Base-by-base conservation (phyloP, 2,797 vertebrate species). In the Syndactyla subalaris region DNA sequence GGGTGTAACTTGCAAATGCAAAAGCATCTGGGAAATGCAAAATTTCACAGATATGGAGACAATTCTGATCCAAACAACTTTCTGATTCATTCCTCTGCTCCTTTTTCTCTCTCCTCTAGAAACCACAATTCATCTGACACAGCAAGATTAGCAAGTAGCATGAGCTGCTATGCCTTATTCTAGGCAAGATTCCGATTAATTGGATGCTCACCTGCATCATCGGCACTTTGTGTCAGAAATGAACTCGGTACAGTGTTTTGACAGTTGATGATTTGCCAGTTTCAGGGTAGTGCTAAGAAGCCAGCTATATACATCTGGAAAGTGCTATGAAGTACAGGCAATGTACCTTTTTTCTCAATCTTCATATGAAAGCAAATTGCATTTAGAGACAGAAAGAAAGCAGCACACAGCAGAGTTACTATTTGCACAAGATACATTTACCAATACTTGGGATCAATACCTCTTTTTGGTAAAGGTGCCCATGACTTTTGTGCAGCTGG, bases 381-480 rank as follows among this genome's bases (percentile, higher is more conserved):
- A 12, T n/a, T 86, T 11, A 79, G 73, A 73, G 52, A 22, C 49
- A 67, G 73, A 59, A 46, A 67, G 62, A 4, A 92, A 87, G 83
- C 27, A 58, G 55, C 41, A 68, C 8, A 3, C 1, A 79, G 22
- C 67, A 63, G 52, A 74, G 32, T 29, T 78, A 61, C 14, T 63
- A 49, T n/a, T 17, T 51, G 49, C 74, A 75, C 46, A 79, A 79
- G 46, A 62, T 32, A 41, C 3, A 11, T 43, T 74, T 65, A 41
- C 27, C 76, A 19, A 38, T 34, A 45, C 10, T 62, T 30, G 81
- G 62, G 76, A 85, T 48, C 32, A 29, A 97, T 97, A 99, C 99
- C 99, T 99, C 97, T 98, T 99, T 93, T 99, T 99, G 88, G 99
- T 99, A 95, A 99, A 99, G 95, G 99, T 99, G 46, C 99, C 99